These are phyloP conservation scores for Chironomus tepperi DNA, from an alignment of 1,140 invertebrate genomes.

Conservation along the genomic window DNA sequence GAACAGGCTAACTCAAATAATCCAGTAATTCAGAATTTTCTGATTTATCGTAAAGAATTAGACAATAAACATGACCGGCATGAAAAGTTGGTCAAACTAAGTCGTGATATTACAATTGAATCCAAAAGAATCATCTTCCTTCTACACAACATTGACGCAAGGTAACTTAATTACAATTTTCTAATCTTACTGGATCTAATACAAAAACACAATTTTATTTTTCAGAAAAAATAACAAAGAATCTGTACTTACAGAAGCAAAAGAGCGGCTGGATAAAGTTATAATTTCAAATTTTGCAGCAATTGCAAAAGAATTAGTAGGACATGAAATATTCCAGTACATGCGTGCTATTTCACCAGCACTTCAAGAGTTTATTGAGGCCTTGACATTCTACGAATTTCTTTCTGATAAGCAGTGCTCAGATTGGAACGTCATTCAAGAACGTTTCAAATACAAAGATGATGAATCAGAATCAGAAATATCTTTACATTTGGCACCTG, in stretches of 20 bases:
- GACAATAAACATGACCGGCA: constrained; percentile 75
- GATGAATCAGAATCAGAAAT: constrained; percentile 24
- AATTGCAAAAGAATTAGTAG: constrained; percentile 62
- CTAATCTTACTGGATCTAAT: constrained; percentile 35
- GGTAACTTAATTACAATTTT: constrained; percentile 24
- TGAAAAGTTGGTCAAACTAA: constrained; percentile 74
- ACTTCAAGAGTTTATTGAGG: constrained; percentile 83
- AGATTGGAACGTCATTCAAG: constrained; percentile 34
- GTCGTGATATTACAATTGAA: constrained; percentile 84
- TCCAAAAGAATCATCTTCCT: constrained; percentile 85
- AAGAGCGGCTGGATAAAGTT: constrained; percentile 51
- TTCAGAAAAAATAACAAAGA: constrained; percentile 48
- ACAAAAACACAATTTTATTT: constrained; percentile 18
- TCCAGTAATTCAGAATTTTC: constrained; percentile 58
- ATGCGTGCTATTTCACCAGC: constrained; percentile 64
- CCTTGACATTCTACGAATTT: constrained; percentile 65
- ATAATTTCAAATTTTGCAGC: constrained; percentile 50
- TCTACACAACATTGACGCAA: constrained; percentile 57
- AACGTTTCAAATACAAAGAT: constrained; percentile 36
- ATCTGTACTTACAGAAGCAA: constrained; percentile 54
- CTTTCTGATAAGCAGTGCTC: constrained; percentile 39
- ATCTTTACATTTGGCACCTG: constrained; percentile 30
- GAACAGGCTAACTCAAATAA: constrained; percentile 32
- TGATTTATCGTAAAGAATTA: constrained; percentile 55
- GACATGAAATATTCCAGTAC: constrained; percentile 65